These are phyloP conservation scores for Chromis chromis DNA, from an alignment of 2,797 vertebrate species.

Conservation along the genomic window DNA sequence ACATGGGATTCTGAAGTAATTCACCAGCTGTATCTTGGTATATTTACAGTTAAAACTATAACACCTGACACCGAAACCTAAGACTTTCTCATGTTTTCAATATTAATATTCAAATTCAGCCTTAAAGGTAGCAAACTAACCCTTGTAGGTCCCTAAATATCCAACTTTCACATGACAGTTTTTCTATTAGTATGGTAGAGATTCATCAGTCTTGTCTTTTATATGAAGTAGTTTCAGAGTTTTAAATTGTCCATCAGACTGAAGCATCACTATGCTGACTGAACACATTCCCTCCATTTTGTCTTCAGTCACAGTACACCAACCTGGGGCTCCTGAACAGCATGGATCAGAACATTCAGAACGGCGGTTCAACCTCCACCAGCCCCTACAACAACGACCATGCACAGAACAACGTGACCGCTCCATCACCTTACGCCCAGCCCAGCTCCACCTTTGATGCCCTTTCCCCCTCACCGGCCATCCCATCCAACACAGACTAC, in stretches of 20 bases:
- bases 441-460: constrained; percentile 98
- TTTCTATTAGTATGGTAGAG: neutral
- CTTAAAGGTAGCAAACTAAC: neutral
- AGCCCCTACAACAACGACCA: constrained; percentile 98
- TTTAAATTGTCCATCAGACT: neutral
- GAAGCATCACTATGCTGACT: neutral
- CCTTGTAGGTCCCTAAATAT: neutral
- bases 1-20: neutral
- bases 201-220: neutral
- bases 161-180: neutral
- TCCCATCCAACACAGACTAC: constrained; percentile 99
- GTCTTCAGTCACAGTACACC: constrained; percentile 90
- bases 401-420: constrained; percentile 93
- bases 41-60: neutral
- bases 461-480: constrained; percentile 96
- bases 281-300: constrained; percentile 24
- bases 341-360: constrained; percentile 99
- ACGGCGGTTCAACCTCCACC: constrained; percentile 95
- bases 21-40: neutral
- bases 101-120: neutral
- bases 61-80: neutral
- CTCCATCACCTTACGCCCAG: constrained; percentile 96
- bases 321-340: constrained; percentile 98
- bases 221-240: neutral
- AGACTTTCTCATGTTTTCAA: neutral